Base-by-base conservation (phyloP, 2,797 vertebrate genomes). In the Argya squamiceps region DNA sequence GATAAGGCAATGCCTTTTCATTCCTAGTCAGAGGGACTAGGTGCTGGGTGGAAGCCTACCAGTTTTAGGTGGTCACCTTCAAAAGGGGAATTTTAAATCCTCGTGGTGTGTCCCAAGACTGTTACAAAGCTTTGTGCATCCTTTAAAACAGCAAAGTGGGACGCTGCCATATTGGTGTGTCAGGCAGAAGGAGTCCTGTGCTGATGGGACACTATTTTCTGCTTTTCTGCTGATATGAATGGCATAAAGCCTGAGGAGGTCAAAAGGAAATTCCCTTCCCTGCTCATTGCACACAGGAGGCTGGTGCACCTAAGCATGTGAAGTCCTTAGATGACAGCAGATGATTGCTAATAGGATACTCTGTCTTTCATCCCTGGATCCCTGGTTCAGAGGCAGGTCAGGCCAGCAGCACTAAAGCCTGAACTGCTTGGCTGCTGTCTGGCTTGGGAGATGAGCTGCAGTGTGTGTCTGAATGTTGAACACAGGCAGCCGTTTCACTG, bases 401-500 rank as follows among this genome's bases (percentile, higher is more conserved):
- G 50, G 34, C 88, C 58, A 10, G 60, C 13, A 79, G 91, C 52
- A 10, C 39, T 44, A 0, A 15, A 75, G 70, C 55, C 11, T 10
- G 55, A 62, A 0, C 34, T 58, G 1, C 10, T 27, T 37, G 68
- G 26, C 37, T 65, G 56, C 43, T 63, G 24, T 24, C 23, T 79
- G 49, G 24, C 43, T 58, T 37, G 68, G 69, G 58, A 29, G 53
- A 26, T 43, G 53, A 75, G 46, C 46, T 80, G 29, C 69, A 53
- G 19, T 2, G 30, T 24, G 29, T 24, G 44, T 7, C 59, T 84
- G 62, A 43, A 47, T 83, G 84, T 50, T 49, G 62, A 74, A 34
- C 26, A 6, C 26, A 43, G 32, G 11, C 12, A 34, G 1, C 34
- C 0, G 0, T 30, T 4, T 14, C 12, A 2, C 1, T 68, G 29